Evolutionary conservation across 2,888 invertebrate genomes (phyloP).

Genomic region (Synergus itoensis): DNA sequence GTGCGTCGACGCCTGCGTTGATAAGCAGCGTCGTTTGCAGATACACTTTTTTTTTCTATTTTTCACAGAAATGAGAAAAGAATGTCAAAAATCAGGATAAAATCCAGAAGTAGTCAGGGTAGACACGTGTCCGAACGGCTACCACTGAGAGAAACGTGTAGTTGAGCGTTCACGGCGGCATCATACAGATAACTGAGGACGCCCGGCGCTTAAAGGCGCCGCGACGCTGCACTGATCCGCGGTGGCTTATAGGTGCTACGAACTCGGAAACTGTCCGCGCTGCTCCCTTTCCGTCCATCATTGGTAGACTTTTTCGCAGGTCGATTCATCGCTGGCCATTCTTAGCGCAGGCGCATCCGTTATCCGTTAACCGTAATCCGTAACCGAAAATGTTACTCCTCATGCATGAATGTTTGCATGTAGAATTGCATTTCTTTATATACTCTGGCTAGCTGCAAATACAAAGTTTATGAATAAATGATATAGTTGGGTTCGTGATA

Average conservation of each 20-base stretch:
- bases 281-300: slow-evolving; percentile 53
- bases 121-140: slow-evolving; percentile 49
- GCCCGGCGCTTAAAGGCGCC: slow-evolving; percentile 52
- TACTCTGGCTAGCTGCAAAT: not conserved
- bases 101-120: not conserved
- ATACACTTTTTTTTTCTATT: slow-evolving; percentile 5
- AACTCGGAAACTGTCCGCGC: slow-evolving; percentile 50
- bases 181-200: slow-evolving; percentile 70
- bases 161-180: slow-evolving; percentile 70
- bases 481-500: not conserved
- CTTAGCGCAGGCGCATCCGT: slow-evolving; percentile 62
- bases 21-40: slow-evolving; percentile 31
- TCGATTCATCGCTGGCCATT: slow-evolving; percentile 69
- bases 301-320: slow-evolving; percentile 72
- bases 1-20: slow-evolving; percentile 44
- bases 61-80: not conserved
- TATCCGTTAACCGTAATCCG: not conserved
- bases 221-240: slow-evolving; percentile 50
- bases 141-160: slow-evolving; percentile 32
- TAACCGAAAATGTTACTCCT: not conserved
- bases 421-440: not conserved
- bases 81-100: not conserved
- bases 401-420: not conserved
- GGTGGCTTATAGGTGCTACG: slow-evolving; percentile 49
- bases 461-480: not conserved